Base-by-base conservation (phyloP, 2,888 invertebrate species). In the Amblyteles armatorius region DNA sequence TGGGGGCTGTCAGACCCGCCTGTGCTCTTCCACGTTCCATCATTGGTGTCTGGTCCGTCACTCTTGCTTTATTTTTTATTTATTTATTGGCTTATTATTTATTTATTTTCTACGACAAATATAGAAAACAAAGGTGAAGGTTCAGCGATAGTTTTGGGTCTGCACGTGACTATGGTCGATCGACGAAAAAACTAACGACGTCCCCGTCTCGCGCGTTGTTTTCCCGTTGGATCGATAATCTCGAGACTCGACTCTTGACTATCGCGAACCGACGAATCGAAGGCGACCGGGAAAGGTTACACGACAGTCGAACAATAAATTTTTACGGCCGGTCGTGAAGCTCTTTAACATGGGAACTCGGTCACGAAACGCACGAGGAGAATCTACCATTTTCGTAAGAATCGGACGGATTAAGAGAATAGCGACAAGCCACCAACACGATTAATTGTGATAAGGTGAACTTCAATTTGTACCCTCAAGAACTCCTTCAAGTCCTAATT, bases 221-320 rank as follows among this genome's bases (percentile, higher is more conserved):
- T 26, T 11, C 26, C 57, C 57, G 81, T 78, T 84, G 84, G 78
- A 84, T 84, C 84, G 84, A 84, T 84, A 84, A 60, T 78, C 60
- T 55, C 68, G 48, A 63, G 63, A 63, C 63, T 68, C 55, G 63
- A 52, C 22, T 44, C 57, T 52, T 16, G 71, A 71, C 79, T 73
- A 44, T 55, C 57, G 26, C 36, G 63, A 78, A 81, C 60, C 79
- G n/a, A 67, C 77, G 67, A 82, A 78, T 79, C 82, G 73, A 78
- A 78, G 77, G 52, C 77, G 77, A 33, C 52, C 50, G 36, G 40
- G 57, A 52, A 65, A n/a, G 19, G n/a, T 48, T 29, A 52, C 33
- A 63, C 60, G 73, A 74, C 69, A 22, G 11, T 78, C 78, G 65
- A 81, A 78, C 68, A 68, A 82, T 65, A 73, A 81, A 78, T 55